These are phyloP conservation scores for Psilanteris sp. DNA, from an alignment of 1,140 invertebrate species.

Conservation along the genomic window DNA sequence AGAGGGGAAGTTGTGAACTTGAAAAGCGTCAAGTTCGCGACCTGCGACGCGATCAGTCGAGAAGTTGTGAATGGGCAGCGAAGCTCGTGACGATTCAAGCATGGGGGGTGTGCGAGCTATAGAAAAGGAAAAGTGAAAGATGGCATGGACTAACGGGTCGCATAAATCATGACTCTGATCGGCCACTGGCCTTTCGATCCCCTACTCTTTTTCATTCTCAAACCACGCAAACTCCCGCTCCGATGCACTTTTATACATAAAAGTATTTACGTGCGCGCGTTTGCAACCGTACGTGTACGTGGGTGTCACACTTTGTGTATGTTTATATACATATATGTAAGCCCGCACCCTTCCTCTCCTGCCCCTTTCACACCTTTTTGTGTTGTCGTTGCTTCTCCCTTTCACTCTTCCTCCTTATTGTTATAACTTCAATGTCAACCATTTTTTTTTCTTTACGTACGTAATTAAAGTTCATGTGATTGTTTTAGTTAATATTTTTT, in stretches of 20 bases:
- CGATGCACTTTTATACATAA: constrained; percentile 13
- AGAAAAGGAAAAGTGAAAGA: constrained; percentile 74
- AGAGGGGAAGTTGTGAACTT: constrained; percentile 28
- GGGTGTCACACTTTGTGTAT: neutral
- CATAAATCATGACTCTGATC: constrained; percentile 73
- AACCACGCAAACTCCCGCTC: constrained; percentile 24
- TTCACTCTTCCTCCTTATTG: constrained; percentile 34
- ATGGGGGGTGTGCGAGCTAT: constrained; percentile 55
- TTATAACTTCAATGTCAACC: constrained; percentile 4
- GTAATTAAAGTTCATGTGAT: too few species aligned
- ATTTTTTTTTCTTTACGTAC: constrained; percentile 1
- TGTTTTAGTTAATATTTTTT: too few species aligned
- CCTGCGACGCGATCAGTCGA: constrained; percentile 18
- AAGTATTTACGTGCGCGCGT: neutral
- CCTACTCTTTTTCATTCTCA: constrained; percentile 33
- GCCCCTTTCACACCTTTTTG: constrained; percentile 10
- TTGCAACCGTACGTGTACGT: neutral
- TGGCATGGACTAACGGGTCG: constrained; percentile 69
- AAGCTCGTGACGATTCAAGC: constrained; percentile 58
- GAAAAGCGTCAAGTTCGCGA: constrained; percentile 40
- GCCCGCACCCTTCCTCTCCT: neutral
- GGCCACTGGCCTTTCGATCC: constrained; percentile 70
- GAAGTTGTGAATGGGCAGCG: constrained; percentile 50
- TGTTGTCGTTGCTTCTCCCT: constrained; percentile 6
- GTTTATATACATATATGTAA: neutral